Evolutionary conservation across 2,113 vertebrate species (phyloP).

Genomic region (Vicugna pacos): DNA sequence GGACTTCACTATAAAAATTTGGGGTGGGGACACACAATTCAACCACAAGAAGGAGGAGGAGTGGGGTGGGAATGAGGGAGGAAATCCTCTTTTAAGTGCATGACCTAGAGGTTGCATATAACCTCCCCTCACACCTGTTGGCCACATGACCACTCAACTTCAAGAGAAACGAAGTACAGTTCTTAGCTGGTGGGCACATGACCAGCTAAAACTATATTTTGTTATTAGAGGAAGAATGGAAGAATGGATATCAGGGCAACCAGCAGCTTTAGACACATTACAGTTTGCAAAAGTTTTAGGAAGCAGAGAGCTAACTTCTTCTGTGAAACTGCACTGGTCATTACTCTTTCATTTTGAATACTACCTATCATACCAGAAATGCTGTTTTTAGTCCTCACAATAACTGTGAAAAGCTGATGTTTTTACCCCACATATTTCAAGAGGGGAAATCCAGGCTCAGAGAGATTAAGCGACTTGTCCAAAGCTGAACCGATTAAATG

Average conservation of each 20-base stretch:
- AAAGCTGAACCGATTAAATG: background rate
- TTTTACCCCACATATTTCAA: background rate
- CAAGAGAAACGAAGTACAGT: background rate
- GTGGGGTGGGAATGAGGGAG: background rate
- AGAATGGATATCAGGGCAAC: background rate
- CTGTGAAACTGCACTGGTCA: background rate
- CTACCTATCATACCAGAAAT: background rate
- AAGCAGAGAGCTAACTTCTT: background rate
- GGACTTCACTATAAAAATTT: background rate
- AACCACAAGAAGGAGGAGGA: background rate
- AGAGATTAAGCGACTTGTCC: background rate
- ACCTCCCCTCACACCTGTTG: rapidly evolving
- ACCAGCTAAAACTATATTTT: background rate
- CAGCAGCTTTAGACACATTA: background rate
- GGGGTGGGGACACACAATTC: background rate
- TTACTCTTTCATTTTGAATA: background rate
- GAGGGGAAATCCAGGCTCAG: background rate
- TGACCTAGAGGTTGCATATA: background rate
- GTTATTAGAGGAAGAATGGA: background rate
- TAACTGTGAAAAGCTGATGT: background rate
- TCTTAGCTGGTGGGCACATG: background rate
- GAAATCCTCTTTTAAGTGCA: background rate
- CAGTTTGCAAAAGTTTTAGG: background rate
- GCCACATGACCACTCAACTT: background rate
- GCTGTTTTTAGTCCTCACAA: background rate